Evolutionary conservation across 2,113 vertebrate species (phyloP), one percentile per base, ranked within the genome.

Genomic region (Pavo muticus): DNA sequence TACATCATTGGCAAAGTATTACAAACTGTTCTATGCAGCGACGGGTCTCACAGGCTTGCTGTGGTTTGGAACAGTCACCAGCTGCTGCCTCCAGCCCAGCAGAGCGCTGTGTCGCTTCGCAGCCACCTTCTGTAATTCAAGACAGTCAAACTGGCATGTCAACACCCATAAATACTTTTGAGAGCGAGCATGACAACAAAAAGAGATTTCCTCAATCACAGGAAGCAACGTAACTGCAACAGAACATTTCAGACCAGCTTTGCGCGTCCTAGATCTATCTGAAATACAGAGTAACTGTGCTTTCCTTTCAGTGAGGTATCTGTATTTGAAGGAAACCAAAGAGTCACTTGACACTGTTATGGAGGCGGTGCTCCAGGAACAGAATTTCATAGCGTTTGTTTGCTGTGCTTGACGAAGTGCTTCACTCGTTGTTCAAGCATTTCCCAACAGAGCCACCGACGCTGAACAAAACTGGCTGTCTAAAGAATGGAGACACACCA

Each of bases 1-100:
- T 98, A 98, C 97, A 98, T 98, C 97, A 98, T 96, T 98, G 98
- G 98, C 97, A 98, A 97, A 97, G 96, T 92, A 95, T 85, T 94
- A 74, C 94, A 92, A 97, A 94, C 78, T 42, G 86, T 64, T 97
- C 93, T 95, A 92, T 65, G 71, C 88, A 87, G 61, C 56, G 88
- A 95, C 73, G 35, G 0, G 60, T 95, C 82, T 88, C 89, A 87
- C 80, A 93, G 81, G 81, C 32, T 91, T 67, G 89, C 82, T 90
- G 68, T 11, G 84, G 78, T 97, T 93, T 86, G 94, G 87, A 86
- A 93, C 32, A 93, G 68, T 29, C 96, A 89, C 90, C 84, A 78
- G 94, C 91, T 88, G 95, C 94, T 92, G 96, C 91, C 85, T 97
- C 60, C 82, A 96, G 86, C 95, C 71, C 84, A 92, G 79, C 4